Base-by-base conservation (phyloP, 2,113 vertebrate species). In the Chelonoidis abingdonii region DNA sequence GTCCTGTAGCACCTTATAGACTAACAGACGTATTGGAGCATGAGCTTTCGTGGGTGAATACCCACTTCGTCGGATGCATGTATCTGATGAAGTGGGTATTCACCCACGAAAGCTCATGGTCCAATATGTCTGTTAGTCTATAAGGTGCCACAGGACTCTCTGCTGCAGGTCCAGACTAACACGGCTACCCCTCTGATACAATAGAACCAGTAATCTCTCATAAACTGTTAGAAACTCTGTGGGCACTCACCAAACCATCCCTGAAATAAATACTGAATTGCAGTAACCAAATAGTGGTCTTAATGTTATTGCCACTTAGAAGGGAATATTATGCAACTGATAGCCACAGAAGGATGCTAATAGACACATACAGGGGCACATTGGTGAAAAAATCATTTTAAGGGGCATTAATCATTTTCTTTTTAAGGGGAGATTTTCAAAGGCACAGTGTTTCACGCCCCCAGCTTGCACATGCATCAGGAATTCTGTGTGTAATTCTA, bases 341-440 rank as follows among this genome's bases (percentile, higher is more conserved):
- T 90, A 50, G 38, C 17, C 25, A 29, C 0, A 0, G 5, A n/a
- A 76, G 62, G n/a, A 17, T 6, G 22, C 41, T 78, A 50, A 49
- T 24, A 86, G 4, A 3, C 3, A 3, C 1, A 0, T 5, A 69
- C 22, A 83, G 31, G 5, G 75, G 10, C 54, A 47, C 0, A 0
- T 21, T 44, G n/a, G 44, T 35, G 95, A 8, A 57, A 84, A 89
- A 84, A 65, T 65, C 9, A 1, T 44, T 90, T 80, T 38, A 69
- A 65, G 62, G 31, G 62, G 31, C 19, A 59, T 27, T 81, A 54
- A 56, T 3, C 22, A 44, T 2, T 38, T 27, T 82, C 38, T 5
- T 91, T 92, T 0, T 0, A 29, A 92, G 35, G 4, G 17, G 8
- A 8, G 76, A 38, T 59, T 87, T 95, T 92, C 4, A 29, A 38